Percentiles rank a stretch among this genome's conserved stretches.
These are phyloP conservation scores for Athrips mouffetella DNA, from an alignment of 2,888 invertebrate species.

Conservation along the genomic window DNA sequence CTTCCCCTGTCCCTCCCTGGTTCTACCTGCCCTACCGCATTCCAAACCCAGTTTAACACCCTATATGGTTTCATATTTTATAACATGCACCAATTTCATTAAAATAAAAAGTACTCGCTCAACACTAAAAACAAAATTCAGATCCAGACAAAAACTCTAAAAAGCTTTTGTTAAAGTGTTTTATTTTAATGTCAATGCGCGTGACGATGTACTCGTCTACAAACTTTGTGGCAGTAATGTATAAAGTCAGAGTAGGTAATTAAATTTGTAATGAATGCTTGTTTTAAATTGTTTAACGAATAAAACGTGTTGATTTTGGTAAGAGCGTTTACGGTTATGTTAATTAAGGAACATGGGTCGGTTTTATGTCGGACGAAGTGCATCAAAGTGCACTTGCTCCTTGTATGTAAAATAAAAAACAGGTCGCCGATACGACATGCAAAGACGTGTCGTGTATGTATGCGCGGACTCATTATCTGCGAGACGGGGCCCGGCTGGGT, in stretches of 20 bases:
- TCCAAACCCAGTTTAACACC: slow-evolving; percentile 29
- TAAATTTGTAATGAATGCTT: too few relatives aligned
- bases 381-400: slow-evolving; percentile 45
- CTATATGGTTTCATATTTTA: slow-evolving; percentile 17
- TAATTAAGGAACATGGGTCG: neutral
- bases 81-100: slow-evolving; percentile 14
- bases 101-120: neutral
- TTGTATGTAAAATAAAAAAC: slow-evolving; percentile 44
- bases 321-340: neutral
- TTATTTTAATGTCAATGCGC: too few relatives aligned
- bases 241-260: too few relatives aligned
- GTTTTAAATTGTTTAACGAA: too few relatives aligned
- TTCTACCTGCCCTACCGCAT: slow-evolving; percentile 46
- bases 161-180: too few relatives aligned
- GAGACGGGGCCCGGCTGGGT: slow-evolving; percentile 64
- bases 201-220: too few relatives aligned
- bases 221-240: too few relatives aligned
- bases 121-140: neutral
- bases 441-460: slow-evolving; percentile 54
- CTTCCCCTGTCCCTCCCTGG: slow-evolving; percentile 24
- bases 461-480: slow-evolving; percentile 58
- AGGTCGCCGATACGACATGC: slow-evolving; percentile 42
- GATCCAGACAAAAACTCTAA: too few relatives aligned
- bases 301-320: too few relatives aligned
- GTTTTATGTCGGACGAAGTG: slow-evolving; percentile 28